These are phyloP conservation scores for Zaprionus camerounensis DNA, from an alignment of 1,140 invertebrate species.

Conservation along the genomic window DNA sequence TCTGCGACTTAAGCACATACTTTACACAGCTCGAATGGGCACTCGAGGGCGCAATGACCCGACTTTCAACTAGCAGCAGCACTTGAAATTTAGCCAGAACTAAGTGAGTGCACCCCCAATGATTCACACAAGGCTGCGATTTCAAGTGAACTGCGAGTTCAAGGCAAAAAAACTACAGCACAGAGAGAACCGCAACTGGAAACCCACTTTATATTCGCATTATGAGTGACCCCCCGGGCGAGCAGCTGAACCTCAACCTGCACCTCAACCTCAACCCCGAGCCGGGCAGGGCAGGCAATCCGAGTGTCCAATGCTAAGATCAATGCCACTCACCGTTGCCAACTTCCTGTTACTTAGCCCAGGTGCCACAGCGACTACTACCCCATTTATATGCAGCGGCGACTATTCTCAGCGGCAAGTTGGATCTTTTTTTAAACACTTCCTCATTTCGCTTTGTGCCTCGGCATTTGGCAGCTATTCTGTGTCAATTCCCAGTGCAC, in stretches of 20 bases:
- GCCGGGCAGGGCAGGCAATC: background rate
- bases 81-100: conserved; percentile 39
- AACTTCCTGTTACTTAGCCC: conserved; percentile 65
- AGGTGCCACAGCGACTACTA: conserved; percentile 60
- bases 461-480: conserved; percentile 78
- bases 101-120: conserved; percentile 16
- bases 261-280: conserved; percentile 50
- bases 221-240: conserved; percentile 69
- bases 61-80: conserved; percentile 28
- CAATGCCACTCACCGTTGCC: conserved; percentile 68
- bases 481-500: conserved; percentile 75
- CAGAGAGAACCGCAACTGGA: conserved; percentile 45
- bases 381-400: conserved; percentile 55
- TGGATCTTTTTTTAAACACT: conserved; percentile 65
- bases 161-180: conserved; percentile 10
- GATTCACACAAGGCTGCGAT: conserved; percentile 42
- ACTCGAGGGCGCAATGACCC: conserved; percentile 42
- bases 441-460: conserved; percentile 78
- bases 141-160: conserved; percentile 52
- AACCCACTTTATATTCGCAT: conserved; percentile 53
- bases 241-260: conserved; percentile 25
- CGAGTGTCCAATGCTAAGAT: conserved; percentile 76
- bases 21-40: conserved; percentile 5
- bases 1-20: conserved; percentile 1
- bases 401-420: conserved; percentile 27